These are phyloP conservation scores for Heliangelus exortis DNA, from an alignment of 2,797 vertebrate genomes.

Conservation along the genomic window DNA sequence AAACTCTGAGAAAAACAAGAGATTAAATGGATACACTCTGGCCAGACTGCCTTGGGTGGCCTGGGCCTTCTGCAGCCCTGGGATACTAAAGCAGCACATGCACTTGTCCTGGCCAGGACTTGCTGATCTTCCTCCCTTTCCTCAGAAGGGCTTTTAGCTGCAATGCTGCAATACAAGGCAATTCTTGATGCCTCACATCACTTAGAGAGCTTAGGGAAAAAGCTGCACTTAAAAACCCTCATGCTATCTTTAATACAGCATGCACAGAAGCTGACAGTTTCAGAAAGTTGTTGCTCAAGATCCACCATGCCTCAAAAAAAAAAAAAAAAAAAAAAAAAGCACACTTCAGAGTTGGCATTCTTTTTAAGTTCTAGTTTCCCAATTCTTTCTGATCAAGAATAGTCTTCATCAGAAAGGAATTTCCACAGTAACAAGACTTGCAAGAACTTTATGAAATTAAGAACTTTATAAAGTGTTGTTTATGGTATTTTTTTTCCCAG, in stretches of 20 bases:
- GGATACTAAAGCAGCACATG: not conserved
- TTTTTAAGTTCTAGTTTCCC: not conserved
- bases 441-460: not conserved
- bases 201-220: not conserved
- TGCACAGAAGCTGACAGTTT: not conserved
- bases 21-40: not conserved
- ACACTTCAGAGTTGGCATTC: not conserved
- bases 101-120: not conserved
- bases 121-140: not conserved
- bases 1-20: not conserved
- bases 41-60: not conserved
- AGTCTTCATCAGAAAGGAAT: not conserved
- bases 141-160: not conserved
- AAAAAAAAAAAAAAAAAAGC: too few relatives aligned
- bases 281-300: not conserved
- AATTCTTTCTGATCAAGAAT: not conserved
- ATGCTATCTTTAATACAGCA: not conserved
- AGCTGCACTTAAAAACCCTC: not conserved
- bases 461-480: not conserved
- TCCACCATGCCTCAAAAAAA: too few relatives aligned
- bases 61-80: not conserved
- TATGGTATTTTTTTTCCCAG: not conserved
- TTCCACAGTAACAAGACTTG: not conserved
- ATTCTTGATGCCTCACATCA: not conserved
- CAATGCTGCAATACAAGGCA: not conserved